Base-by-base conservation (phyloP, 1,140 invertebrate genomes). In the Cydia fagiglandana region DNA sequence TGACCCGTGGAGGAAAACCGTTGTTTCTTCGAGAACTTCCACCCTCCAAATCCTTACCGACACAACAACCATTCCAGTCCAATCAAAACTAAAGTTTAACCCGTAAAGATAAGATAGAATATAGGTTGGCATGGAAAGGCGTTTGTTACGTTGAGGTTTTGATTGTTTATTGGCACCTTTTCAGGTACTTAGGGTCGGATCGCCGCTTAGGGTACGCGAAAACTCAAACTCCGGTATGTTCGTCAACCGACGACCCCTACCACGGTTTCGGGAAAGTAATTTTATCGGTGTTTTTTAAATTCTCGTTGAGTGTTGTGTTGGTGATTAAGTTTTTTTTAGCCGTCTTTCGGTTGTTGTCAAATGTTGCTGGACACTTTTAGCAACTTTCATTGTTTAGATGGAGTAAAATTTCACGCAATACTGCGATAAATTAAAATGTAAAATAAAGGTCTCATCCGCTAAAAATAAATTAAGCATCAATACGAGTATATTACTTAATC, bases 81-180 rank as follows among this genome's bases (percentile, higher is more conserved):
- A 66, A 68, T 1, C 45, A 24, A 78, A 41, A 64, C 28, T 50
- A 10, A 75, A 76, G 73, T 34, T 68, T 76, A 74, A 13, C 20
- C 0, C 2, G 6, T 28, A 17, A 3, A 4, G n/a, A 47, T 77
- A 82, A 79, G 70, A 64, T 75, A 74, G 38, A 76, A 34, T 73
- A 77, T 80, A 13, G 10, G 56, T 73, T 74, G 28, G 20, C n/a
- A 47, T 28, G 28, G 34, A 1, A 2, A 38, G 64, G 50, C 45
- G 66, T 10, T 78, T 85, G 79, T 38, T 79, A 73, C 80, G 66
- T 80, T 80, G 76, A 70, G 73, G 28, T 56, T 66, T 77, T 61
- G 74, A 75, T 83, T 83, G 75, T 84, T 83, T 84, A 87, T 87
- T 86, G 87, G 86, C 87, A 90, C 88, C 86, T 90, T 88, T 88